Conservation (phyloP, 2,797 vertebrate genomes). For the Hirundo rustica region DNA sequence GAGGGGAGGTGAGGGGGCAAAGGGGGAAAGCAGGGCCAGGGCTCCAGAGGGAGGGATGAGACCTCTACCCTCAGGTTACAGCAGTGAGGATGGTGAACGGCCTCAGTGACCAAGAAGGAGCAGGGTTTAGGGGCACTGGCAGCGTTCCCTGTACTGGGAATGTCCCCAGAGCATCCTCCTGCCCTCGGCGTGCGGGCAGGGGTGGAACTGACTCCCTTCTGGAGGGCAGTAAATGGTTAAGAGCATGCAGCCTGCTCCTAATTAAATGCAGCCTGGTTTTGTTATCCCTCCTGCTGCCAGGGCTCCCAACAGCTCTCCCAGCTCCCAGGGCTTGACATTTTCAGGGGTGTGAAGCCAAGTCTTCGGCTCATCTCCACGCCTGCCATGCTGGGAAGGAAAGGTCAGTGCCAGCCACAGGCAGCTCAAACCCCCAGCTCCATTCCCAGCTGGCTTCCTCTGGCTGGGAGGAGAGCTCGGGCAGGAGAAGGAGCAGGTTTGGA, state of each 20-base stretch:
- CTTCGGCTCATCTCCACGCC: not conserved
- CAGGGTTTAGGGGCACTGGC: not conserved
- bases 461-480: not conserved
- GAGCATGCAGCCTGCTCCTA: not conserved
- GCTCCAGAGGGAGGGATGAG: not conserved
- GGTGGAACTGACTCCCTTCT: not conserved
- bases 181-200: not conserved
- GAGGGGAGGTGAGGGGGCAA: not conserved
- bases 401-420: not conserved
- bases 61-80: not conserved
- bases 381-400: conserved; percentile 21
- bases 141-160: not conserved
- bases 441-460: not conserved
- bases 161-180: not conserved
- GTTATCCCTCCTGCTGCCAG: not conserved
- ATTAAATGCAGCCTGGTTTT: conserved; percentile 28
- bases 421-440: not conserved
- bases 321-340: conserved; percentile 48
- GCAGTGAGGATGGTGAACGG: not conserved
- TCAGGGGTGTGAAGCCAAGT: not conserved
- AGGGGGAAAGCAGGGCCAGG: not conserved
- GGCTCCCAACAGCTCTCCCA: not conserved
- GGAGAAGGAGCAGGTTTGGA: not conserved
- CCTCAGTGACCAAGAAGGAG: not conserved
- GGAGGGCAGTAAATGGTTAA: not conserved